Conservation (phyloP, 2,797 vertebrate genomes). For the Neopelma chrysocephalum region DNA sequence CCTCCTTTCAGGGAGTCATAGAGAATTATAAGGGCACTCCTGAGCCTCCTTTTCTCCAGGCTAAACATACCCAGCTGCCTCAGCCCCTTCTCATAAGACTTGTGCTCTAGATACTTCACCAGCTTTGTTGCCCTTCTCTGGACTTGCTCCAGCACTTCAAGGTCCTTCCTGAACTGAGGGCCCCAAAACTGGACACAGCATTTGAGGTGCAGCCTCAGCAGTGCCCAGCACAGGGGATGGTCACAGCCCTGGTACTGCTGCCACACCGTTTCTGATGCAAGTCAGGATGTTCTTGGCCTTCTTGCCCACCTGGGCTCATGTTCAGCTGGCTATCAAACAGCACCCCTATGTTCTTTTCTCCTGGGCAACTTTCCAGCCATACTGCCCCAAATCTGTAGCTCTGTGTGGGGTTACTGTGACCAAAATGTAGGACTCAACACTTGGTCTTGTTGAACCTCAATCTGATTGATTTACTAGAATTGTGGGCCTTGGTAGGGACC, state of each 20-base stretch:
- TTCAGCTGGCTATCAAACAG: not conserved
- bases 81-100: not conserved
- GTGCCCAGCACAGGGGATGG: not conserved
- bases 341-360: not conserved
- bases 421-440: too few relatives aligned
- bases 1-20: not conserved
- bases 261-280: not conserved
- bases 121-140: not conserved
- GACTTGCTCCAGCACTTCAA: not conserved
- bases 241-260: not conserved
- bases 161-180: not conserved
- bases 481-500: accelerated
- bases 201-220: not conserved
- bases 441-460: accelerated
- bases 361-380: not conserved
- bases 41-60: not conserved
- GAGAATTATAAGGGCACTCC: not conserved
- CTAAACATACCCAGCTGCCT: not conserved
- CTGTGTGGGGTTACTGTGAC: not conserved
- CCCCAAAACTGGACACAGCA: not conserved
- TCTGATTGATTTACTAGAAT: not conserved
- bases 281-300: not conserved
- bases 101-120: not conserved
- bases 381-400: not conserved
- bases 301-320: not conserved